These are phyloP conservation scores for Podarcis siculus DNA, from an alignment of 2,797 vertebrate genomes.

Conservation along the genomic window DNA sequence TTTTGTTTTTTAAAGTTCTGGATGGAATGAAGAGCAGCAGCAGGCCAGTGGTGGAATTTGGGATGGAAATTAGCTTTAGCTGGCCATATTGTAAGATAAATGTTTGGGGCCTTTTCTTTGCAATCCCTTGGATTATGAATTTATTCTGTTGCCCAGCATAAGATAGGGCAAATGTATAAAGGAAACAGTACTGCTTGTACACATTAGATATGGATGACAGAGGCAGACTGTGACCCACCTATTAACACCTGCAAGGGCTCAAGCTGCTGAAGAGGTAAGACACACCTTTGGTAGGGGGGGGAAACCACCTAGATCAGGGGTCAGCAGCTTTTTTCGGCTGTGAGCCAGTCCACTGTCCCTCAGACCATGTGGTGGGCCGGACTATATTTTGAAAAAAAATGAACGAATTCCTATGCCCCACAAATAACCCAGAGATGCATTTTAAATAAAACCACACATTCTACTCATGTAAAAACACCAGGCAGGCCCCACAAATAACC, in stretches of 20 bases:
- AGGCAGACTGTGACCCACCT: not conserved
- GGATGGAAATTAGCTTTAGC: conserved; percentile 25
- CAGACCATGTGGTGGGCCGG: no score
- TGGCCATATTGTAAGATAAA: no score
- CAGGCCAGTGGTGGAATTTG: not conserved
- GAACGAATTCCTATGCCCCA: no score
- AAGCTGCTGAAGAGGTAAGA: not conserved
- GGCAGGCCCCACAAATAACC: no score
- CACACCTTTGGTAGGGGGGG: not conserved
- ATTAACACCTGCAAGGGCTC: not conserved
- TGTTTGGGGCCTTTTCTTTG: not conserved
- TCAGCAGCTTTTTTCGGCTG: no score
- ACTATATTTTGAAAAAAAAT: no score
- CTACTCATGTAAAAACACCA: no score
- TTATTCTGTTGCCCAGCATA: not conserved
- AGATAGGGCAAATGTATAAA: not conserved
- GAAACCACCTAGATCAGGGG: not conserved
- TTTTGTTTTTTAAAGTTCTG: conserved; percentile 35
- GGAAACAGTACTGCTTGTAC: not conserved
- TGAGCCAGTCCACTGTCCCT: no score
- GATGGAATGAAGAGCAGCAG: conserved; percentile 41
- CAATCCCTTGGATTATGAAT: not conserved
- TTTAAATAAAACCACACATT: no score
- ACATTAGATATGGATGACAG: not conserved
- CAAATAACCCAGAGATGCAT: no score